These are phyloP conservation scores for Hipposideros larvatus DNA, from an alignment of 2,797 vertebrate genomes.

Conservation along the genomic window DNA sequence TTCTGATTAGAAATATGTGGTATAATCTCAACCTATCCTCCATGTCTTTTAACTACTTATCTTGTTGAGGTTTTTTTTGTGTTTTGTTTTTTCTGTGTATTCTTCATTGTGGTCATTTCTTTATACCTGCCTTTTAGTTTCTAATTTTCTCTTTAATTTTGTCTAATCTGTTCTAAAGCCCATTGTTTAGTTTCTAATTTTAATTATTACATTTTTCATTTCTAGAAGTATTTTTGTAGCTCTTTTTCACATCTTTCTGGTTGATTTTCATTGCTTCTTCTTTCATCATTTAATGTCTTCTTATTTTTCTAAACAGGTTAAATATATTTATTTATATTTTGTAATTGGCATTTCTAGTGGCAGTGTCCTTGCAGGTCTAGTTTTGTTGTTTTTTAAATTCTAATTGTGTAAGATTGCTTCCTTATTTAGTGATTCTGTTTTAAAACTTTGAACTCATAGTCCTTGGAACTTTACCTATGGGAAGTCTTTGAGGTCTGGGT, in stretches of 20 bases:
- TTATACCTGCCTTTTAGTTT: background rate
- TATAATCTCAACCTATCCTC: background rate
- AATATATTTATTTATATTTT: constrained; percentile 4
- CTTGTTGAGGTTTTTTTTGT: background rate
- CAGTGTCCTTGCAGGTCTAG: background rate
- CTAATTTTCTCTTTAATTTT: constrained; percentile 44
- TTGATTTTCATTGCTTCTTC: background rate
- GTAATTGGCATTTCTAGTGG: background rate
- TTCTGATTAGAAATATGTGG: background rate
- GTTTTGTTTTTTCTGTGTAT: background rate
- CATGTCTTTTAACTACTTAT: background rate
- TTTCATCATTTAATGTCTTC: background rate
- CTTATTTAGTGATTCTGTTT: background rate
- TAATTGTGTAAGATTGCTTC: background rate
- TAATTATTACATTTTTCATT: background rate
- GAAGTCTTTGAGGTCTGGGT: background rate
- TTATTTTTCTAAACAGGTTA: background rate
- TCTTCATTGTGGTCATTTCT: background rate
- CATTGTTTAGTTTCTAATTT: background rate
- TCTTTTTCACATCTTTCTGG: background rate
- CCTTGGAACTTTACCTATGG: background rate
- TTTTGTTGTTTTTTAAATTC: background rate
- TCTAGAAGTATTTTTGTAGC: background rate
- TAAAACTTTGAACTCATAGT: background rate
- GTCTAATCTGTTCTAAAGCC: background rate